phyloP scores from a whole-genome alignment of 1,140 invertebrate genomes.

The Acromyrmex heyeri region DNA sequence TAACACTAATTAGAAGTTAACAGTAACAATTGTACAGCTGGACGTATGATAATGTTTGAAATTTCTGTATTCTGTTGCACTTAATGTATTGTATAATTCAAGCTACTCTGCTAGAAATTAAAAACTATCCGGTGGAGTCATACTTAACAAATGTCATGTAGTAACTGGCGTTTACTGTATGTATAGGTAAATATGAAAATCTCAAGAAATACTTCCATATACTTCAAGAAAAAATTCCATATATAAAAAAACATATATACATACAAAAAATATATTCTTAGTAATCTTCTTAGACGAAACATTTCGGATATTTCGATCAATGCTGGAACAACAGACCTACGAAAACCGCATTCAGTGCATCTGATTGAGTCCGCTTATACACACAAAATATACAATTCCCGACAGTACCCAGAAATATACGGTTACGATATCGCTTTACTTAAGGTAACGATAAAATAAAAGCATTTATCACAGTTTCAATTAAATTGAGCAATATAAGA shows the following conservation, averaged over 20 bases:
- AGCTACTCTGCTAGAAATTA: conserved; percentile 65
- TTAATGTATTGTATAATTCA: conserved; percentile 33
- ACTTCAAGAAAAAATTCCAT: neutral
- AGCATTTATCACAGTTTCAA: no score
- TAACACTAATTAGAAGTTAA: neutral
- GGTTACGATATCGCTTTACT: no score
- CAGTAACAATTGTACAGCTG: neutral
- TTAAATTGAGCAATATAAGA: no score
- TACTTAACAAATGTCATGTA: conserved; percentile 84
- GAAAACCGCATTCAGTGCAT: no score
- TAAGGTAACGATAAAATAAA: no score
- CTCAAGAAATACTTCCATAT: neutral
- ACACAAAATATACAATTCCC: no score
- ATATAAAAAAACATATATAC: neutral
- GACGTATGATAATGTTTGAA: neutral
- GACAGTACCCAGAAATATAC: no score
- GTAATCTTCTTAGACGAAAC: no score
- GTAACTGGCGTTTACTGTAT: conserved; percentile 87
- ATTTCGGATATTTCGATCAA: neutral
- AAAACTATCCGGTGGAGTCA: conserved; percentile 80
- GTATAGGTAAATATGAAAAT: conserved; percentile 41
- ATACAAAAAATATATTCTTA: no score
- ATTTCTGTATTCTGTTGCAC: neutral
- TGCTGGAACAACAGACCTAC: conserved; percentile 26
- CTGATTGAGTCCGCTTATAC: no score